phyloP scores from a whole-genome alignment of 2,888 invertebrate genomes.

The Calameuta filiformis region DNA sequence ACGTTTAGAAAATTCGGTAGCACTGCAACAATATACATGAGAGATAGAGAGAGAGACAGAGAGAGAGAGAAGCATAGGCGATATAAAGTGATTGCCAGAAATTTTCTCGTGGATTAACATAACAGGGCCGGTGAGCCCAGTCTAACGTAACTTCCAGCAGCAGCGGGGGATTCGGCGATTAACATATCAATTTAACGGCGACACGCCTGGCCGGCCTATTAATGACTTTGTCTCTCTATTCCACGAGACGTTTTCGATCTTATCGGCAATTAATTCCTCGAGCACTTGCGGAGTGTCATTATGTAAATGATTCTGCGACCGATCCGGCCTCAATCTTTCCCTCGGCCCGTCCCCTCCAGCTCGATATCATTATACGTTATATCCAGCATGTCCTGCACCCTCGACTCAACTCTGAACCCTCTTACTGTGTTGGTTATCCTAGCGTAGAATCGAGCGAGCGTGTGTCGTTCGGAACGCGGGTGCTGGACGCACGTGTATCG shows the following conservation, averaged over 20 bases:
- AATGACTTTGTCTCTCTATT: slow-evolving; percentile 23
- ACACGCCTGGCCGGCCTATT: not conserved
- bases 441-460: not conserved
- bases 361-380: slow-evolving; percentile 4
- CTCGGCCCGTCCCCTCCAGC: not conserved
- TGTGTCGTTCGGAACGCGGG: not conserved
- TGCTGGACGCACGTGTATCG: not conserved
- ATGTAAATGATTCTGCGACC: slow-evolving; percentile 50
- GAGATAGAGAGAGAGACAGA: too few species aligned
- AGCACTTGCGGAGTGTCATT: slow-evolving; percentile 47
- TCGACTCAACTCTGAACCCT: not conserved
- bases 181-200: not conserved
- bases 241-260: slow-evolving; percentile 42
- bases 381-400: slow-evolving; percentile 14
- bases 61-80: not conserved
- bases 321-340: slow-evolving; percentile 26
- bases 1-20: not conserved
- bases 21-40: not conserved
- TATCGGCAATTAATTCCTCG: slow-evolving; percentile 53
- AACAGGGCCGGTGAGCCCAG: not conserved
- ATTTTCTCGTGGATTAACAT: not conserved
- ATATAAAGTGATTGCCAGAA: not conserved
- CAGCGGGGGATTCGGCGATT: not conserved
- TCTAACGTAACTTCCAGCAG: not conserved
- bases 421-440: not conserved